A percentile compares a stretch with the other conserved stretches of the same genome.
These are phyloP conservation scores for Apogon hyalosoma DNA, from an alignment of 2,797 vertebrate species.

Conservation along the genomic window DNA sequence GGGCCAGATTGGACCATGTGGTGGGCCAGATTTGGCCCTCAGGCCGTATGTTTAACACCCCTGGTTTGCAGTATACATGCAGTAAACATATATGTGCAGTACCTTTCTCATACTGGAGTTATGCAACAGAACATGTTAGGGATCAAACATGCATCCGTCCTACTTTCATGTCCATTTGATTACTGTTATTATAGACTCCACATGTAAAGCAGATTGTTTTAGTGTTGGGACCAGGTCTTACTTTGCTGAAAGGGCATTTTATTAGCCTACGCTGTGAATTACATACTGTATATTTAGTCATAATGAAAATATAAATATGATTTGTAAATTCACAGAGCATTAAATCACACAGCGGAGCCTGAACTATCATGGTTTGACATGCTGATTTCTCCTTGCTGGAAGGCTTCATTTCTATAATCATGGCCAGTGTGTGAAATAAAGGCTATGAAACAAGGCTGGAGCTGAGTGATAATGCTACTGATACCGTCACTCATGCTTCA, in stretches of 20 bases:
- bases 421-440: constrained; percentile 42
- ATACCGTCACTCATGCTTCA: constrained; percentile 58
- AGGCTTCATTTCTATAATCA: constrained; percentile 31
- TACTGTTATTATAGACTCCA: too few species aligned
- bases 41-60: too few species aligned
- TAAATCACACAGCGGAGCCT: neutral
- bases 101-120: too few species aligned
- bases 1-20: too few species aligned
- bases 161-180: too few species aligned
- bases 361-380: neutral
- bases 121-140: too few species aligned
- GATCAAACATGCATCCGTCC: too few species aligned
- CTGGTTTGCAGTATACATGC: too few species aligned
- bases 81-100: too few species aligned
- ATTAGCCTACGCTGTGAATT: neutral
- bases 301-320: neutral
- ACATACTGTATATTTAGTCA: neutral
- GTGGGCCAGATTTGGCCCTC: too few species aligned
- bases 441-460: constrained; percentile 38
- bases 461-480: constrained; percentile 41
- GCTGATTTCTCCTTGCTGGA: constrained; percentile 9
- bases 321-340: neutral
- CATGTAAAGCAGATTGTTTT: too few species aligned
- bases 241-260: neutral
- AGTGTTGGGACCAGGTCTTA: too few species aligned